Percentiles rank a stretch among this genome's conserved stretches.
These are phyloP conservation scores for Tetramorium parvispinum DNA, from an alignment of 1,140 invertebrate genomes.

Conservation along the genomic window DNA sequence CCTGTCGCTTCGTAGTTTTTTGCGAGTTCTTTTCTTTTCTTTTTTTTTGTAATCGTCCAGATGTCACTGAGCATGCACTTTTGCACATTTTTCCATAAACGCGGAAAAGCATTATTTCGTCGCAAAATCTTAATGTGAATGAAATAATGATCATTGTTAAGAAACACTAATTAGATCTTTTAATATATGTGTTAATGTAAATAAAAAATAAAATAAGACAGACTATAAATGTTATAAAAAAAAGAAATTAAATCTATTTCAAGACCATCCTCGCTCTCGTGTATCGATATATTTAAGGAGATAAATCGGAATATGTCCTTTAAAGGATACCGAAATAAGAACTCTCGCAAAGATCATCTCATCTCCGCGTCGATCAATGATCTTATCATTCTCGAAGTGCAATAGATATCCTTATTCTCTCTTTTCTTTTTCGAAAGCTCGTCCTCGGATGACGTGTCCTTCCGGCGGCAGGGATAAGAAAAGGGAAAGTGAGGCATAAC, in stretches of 20 bases:
- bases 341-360: constrained; percentile 6
- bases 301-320: constrained; percentile 14
- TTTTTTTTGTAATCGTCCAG: constrained; percentile 6
- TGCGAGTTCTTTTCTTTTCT: background rate
- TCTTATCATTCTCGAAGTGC: constrained; percentile 59
- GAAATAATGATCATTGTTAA: background rate
- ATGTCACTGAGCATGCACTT: constrained; percentile 1
- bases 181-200: background rate
- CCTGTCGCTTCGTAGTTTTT: constrained; percentile 69
- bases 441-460: background rate
- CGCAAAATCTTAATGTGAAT: background rate
- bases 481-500: constrained; percentile 36
- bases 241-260: background rate
- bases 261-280: background rate
- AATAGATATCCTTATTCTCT: constrained; percentile 56
- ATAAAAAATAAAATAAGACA: background rate
- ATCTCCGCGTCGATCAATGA: constrained; percentile 38
- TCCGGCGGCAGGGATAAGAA: constrained; percentile 6
- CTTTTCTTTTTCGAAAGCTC: constrained; percentile 50
- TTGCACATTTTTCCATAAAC: background rate
- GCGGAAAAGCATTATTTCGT: background rate
- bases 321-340: constrained; percentile 49
- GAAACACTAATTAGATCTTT: background rate
- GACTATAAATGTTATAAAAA: background rate
- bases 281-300: constrained; percentile 20